Conservation (phyloP, 1,140 invertebrate genomes). For the Cyphomyrmex costatus region DNA sequence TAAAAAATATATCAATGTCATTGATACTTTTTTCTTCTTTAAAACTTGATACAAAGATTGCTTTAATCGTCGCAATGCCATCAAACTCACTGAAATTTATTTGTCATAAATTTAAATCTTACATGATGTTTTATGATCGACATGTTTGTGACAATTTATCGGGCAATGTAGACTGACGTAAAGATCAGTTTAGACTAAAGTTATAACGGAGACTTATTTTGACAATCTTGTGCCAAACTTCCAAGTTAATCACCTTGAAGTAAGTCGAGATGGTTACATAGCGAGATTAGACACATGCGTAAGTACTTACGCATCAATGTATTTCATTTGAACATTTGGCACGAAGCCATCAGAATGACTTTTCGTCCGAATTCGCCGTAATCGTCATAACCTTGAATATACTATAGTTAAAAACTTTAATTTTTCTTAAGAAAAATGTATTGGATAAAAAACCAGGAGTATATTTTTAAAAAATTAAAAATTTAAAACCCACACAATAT, state of each 20-base stretch:
- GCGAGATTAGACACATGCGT: constrained; percentile 34
- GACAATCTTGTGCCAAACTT: constrained; percentile 21
- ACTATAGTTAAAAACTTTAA: neutral
- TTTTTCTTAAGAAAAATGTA: neutral
- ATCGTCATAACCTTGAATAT: neutral
- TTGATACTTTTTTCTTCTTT: neutral
- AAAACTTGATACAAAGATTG: neutral
- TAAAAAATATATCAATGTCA: neutral
- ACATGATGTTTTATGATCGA: neutral
- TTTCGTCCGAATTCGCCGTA: neutral
- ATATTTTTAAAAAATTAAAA: neutral
- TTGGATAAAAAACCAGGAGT: neutral
- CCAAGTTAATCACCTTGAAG: constrained; percentile 35
- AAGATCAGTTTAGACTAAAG: constrained; percentile 6
- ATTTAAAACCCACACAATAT: neutral
- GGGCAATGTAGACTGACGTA: neutral
- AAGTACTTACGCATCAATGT: constrained; percentile 34
- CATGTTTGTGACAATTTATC: neutral
- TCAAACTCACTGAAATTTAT: neutral
- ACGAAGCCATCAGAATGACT: constrained; percentile 17
- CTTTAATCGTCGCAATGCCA: neutral
- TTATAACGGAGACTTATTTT: neutral
- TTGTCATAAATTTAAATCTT: neutral
- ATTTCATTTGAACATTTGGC: constrained; percentile 31
- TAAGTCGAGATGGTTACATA: neutral